Conservation (phyloP, 2,113 vertebrate species). For the Ameiurus melas region DNA sequence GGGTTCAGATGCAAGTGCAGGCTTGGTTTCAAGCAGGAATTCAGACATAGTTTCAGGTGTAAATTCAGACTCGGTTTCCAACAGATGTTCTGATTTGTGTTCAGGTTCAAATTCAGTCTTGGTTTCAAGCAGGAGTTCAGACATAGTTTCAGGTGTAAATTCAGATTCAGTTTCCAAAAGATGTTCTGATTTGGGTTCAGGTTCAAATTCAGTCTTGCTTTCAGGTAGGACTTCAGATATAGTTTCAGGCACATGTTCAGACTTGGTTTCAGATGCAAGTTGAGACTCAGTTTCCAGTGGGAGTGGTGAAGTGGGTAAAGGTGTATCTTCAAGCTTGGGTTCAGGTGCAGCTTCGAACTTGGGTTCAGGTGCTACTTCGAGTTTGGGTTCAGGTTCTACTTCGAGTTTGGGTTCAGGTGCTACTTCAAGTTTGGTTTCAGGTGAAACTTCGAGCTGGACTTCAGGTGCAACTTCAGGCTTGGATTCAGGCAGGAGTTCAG, state of each 20-base stretch:
- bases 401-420: background rate
- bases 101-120: constrained; percentile 7
- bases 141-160: background rate
- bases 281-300: background rate
- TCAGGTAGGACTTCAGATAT: constrained; percentile 8
- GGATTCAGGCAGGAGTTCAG: constrained; percentile 12
- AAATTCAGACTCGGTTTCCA: constrained; percentile 7
- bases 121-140: background rate
- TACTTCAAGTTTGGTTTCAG: background rate
- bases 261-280: background rate
- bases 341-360: background rate
- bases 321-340: background rate
- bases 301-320: background rate
- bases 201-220: background rate
- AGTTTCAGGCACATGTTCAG: background rate
- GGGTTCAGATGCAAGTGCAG: constrained; percentile 5
- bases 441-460: background rate
- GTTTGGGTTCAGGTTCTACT: background rate
- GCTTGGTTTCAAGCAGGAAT: background rate
- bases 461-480: constrained; percentile 3
- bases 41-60: background rate
- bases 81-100: background rate
- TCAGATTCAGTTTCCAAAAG: no score
- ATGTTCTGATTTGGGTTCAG: background rate
- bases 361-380: background rate